Base-by-base conservation (phyloP, 2,797 vertebrate species). In the Microctenopoma stevenorrisi region DNA sequence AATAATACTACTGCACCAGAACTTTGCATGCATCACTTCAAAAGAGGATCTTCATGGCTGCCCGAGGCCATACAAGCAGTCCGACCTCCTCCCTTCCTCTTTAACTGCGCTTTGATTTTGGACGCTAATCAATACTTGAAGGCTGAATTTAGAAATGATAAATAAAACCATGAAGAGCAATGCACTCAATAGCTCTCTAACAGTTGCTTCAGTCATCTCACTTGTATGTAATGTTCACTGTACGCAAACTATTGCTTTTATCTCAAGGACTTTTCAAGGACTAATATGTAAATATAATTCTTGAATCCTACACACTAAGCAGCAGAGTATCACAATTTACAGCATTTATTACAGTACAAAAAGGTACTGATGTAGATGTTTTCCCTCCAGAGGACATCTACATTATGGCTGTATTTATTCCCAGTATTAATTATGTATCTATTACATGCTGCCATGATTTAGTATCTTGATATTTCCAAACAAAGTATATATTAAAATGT, bases 71-170 rank as follows among this genome's bases (percentile, higher is more conserved):
- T 85, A 86, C 86, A 84, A 82, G 81, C 72, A 79, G 83, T 76
- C 82, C 78, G 82, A 74, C 77, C 80, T 78, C 81, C 84, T 82
- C 76, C 78, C 69, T 81, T 83, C 85, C 87, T 83, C 78, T 88
- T 88, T 88, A 90, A 90, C 82, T 84, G 86, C 82, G 79, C 87
- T 93, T 89, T 92, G 89, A 90, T 87, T 90, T 86, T 73, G 67
- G 80, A 73, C 76, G 86, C 82, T 78, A 87, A 93, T 92, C 92
- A 90, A 93, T 93, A 93, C 82, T 86, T 81, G 79, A 89, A 86
- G 86, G 86, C 86, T 83, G 86, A 78, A 87, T 90, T 90, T 89
- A 87, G 87, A 89, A 88, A 69, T 11, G 70, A 91, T 89, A 84
- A 89, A 89, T 84, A 89, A 87, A 89, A 86, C 76, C 78, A 60